Evolutionary conservation across 2,113 vertebrate species (phyloP).

Genomic region (Muntiacus reevesi): DNA sequence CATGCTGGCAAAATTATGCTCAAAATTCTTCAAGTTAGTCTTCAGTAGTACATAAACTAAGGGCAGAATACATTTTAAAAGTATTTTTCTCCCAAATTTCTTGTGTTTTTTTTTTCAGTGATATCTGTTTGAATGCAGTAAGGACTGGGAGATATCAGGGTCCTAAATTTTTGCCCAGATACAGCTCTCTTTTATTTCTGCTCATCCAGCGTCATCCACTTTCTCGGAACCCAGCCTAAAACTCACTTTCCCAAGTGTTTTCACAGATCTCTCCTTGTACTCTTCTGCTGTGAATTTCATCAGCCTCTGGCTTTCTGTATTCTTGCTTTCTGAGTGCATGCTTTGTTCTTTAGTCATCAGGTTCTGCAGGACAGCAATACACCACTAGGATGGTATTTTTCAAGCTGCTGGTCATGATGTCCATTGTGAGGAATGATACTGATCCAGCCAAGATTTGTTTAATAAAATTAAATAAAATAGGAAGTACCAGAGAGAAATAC

Average conservation of each 20-base stretch:
- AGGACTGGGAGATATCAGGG: background rate
- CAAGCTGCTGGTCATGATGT: background rate
- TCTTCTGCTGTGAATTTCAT: background rate
- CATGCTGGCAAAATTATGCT: background rate
- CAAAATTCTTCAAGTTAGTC: background rate
- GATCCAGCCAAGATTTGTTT: background rate
- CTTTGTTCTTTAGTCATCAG: background rate
- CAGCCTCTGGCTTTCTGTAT: background rate
- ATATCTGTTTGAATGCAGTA: background rate
- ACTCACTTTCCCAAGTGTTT: background rate
- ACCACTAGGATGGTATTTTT: background rate
- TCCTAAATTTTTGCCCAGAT: background rate
- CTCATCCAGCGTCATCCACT: background rate
- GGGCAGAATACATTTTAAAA: background rate
- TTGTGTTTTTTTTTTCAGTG: background rate
- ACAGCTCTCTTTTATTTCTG: background rate
- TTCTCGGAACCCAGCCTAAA: background rate
- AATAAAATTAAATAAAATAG: background rate
- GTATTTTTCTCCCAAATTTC: background rate
- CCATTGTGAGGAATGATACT: background rate
- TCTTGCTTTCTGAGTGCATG: background rate
- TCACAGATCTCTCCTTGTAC: background rate
- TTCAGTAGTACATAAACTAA: background rate
- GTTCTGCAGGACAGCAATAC: background rate
- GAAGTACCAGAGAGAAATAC: background rate